Evolutionary conservation across 2,888 invertebrate genomes (phyloP).

Genomic region (Xestia rhomboidea): DNA sequence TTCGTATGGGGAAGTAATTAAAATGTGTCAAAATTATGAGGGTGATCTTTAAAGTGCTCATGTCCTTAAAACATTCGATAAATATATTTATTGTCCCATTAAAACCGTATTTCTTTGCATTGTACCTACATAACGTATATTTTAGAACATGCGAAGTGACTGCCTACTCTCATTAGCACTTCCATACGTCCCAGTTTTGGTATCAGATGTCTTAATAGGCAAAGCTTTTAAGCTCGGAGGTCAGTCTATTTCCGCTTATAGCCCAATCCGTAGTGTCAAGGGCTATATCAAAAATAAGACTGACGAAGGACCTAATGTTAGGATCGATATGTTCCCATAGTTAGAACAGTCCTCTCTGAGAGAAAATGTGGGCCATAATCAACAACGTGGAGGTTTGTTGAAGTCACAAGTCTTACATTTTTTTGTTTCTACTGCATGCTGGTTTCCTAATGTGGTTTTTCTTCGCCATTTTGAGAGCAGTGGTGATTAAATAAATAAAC

Average conservation of each 20-base stretch:
- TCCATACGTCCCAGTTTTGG: neutral
- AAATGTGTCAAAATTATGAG: too few species aligned
- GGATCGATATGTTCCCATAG: neutral
- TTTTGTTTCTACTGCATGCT: neutral
- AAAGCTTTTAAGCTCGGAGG: conserved; percentile 26
- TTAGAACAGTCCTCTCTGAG: neutral
- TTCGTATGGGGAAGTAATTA: too few species aligned
- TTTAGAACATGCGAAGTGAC: conserved; percentile 33
- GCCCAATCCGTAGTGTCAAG: neutral
- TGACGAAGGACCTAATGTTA: neutral
- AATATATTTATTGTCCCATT: conserved; percentile 22
- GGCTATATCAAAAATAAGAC: neutral
- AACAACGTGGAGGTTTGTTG: neutral
- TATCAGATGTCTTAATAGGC: neutral
- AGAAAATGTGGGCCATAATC: neutral
- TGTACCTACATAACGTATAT: neutral
- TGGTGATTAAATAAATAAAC: neutral
- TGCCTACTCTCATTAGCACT: conserved; percentile 36
- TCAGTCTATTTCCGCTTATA: conserved; percentile 5
- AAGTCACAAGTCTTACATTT: neutral
- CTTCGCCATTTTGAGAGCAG: neutral
- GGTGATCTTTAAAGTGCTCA: neutral
- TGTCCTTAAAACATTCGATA: neutral
- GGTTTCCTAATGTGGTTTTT: neutral
- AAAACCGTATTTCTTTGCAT: neutral